Evolutionary conservation across 2,888 invertebrate genomes (phyloP).

Genomic region (Harmothoe impar): DNA sequence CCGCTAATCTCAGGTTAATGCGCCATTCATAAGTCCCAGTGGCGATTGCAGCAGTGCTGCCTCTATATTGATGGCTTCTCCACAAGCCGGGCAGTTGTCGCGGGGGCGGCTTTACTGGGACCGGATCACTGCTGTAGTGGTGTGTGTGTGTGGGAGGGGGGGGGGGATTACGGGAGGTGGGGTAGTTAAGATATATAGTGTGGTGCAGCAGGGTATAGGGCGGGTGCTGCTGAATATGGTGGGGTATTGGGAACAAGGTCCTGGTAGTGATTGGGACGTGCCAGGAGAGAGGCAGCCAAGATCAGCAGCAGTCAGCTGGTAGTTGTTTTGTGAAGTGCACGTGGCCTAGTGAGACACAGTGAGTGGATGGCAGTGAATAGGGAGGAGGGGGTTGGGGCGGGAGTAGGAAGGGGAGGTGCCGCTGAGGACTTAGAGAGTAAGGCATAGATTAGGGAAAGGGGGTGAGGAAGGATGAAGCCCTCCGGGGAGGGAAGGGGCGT

Average conservation of each 20-base stretch:
- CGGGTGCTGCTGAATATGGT: not conserved
- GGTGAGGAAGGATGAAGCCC: not conserved
- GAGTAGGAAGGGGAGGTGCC: not conserved
- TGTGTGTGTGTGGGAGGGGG: not conserved
- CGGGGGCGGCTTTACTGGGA: not conserved
- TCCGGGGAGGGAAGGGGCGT: not conserved
- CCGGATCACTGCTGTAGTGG: not conserved
- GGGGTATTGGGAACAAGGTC: not conserved
- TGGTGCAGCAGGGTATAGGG: too few species aligned
- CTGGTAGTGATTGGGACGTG: not conserved
- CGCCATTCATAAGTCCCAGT: constrained; percentile 4
- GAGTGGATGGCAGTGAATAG: not conserved
- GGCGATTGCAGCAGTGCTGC: constrained; percentile 9
- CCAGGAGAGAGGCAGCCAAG: too few species aligned
- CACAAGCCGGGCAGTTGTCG: not conserved
- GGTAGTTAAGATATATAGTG: too few species aligned
- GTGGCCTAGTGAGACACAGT: not conserved
- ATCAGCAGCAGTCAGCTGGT: not conserved
- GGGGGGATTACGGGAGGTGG: not conserved
- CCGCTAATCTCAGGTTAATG: constrained; percentile 34
- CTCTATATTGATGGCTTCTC: constrained; percentile 33
- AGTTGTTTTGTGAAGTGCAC: constrained; percentile 34
- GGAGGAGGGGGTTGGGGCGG: not conserved
- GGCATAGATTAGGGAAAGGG: not conserved
- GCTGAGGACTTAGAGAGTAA: not conserved